Evolutionary conservation across 2,113 vertebrate genomes (phyloP).

Genomic region (Toxotes jaculatrix): DNA sequence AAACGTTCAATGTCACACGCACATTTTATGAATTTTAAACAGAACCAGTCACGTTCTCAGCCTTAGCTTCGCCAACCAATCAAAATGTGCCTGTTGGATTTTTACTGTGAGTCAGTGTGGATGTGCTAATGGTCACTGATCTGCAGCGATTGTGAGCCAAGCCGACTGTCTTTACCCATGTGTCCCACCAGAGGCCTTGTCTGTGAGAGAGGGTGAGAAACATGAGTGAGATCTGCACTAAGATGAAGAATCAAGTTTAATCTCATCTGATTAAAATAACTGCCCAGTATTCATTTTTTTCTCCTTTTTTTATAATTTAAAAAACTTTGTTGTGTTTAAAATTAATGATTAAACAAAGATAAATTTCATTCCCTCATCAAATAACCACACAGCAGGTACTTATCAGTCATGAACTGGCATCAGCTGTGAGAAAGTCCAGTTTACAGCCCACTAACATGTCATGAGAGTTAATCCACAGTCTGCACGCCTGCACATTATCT

Average conservation of each 20-base stretch:
- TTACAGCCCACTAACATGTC: slow-evolving; percentile 39
- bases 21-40: neutral
- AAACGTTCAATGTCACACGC: neutral
- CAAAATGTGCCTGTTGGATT: slow-evolving; percentile 16
- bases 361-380: neutral
- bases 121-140: slow-evolving; percentile 48
- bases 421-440: slow-evolving; percentile 38
- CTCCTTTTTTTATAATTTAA: neutral
- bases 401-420: slow-evolving; percentile 6
- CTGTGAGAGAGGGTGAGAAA: neutral
- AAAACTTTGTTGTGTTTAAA: neutral
- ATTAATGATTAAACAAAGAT: neutral
- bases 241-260: neutral
- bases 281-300: neutral
- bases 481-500: slow-evolving; percentile 5
- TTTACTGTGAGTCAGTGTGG: neutral
- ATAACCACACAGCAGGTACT: neutral
- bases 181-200: slow-evolving; percentile 20
- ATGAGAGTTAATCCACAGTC: slow-evolving; percentile 15
- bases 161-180: slow-evolving; percentile 22
- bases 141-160: slow-evolving; percentile 35
- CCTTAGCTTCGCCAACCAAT: neutral
- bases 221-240: neutral
- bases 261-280: too few species aligned
- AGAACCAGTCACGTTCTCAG: neutral